A percentile compares a stretch with the other conserved stretches of the same genome.
Evolutionary conservation across 2,888 invertebrate genomes (phyloP).

Genomic region (Aphidoletes aphidimyza): DNA sequence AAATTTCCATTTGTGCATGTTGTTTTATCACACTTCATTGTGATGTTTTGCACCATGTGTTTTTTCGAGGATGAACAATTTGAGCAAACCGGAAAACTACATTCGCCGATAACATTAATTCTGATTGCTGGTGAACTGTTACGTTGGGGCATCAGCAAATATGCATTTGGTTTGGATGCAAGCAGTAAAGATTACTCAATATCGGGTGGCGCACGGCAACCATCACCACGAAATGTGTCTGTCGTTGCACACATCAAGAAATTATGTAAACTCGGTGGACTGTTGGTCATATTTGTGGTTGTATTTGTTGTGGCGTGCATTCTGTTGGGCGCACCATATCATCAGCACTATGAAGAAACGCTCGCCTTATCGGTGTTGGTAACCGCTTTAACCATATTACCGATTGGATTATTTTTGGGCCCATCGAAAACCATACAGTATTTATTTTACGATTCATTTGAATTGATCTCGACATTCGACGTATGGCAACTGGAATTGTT

Average conservation of each 20-base stretch:
- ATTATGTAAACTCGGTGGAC: neutral
- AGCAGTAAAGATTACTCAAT: slow-evolving; percentile 6
- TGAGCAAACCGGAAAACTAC: neutral
- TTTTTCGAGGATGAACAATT: neutral
- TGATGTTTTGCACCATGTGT: neutral
- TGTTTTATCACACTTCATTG: slow-evolving; percentile 12
- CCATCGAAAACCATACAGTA: slow-evolving; percentile 65
- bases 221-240: neutral
- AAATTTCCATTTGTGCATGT: slow-evolving; percentile 14
- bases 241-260: neutral
- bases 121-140: neutral
- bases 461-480: slow-evolving; percentile 64
- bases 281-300: slow-evolving; percentile 61
- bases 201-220: neutral
- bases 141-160: slow-evolving; percentile 38
- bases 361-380: slow-evolving; percentile 64
- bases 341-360: slow-evolving; percentile 65
- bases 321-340: slow-evolving; percentile 66
- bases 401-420: slow-evolving; percentile 64
- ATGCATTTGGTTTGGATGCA: neutral
- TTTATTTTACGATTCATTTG: slow-evolving; percentile 65
- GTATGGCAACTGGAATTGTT: slow-evolving; percentile 64
- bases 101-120: neutral
- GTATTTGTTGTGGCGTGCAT: slow-evolving; percentile 65
- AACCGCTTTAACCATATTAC: slow-evolving; percentile 65